Percentiles rank a stretch among this genome's conserved stretches.
phyloP scores from a whole-genome alignment of 2,113 vertebrate genomes.

The Tinamus guttatus region DNA sequence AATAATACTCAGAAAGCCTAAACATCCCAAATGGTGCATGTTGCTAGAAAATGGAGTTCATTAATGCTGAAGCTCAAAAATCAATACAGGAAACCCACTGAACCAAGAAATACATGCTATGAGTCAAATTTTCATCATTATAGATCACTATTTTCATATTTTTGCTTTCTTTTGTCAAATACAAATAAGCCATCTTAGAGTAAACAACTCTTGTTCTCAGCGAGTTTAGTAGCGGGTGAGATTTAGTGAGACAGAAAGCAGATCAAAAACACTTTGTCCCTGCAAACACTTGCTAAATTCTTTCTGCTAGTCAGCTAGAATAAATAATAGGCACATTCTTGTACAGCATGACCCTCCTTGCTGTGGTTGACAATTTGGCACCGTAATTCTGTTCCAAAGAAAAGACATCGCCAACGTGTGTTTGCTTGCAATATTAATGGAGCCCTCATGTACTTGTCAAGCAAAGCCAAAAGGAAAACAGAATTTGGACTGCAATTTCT shows the following conservation, averaged over 20 bases:
- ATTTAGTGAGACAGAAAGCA: neutral
- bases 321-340: neutral
- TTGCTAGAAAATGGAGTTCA: slow-evolving; percentile 50
- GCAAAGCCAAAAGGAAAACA: neutral
- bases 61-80: slow-evolving; percentile 59
- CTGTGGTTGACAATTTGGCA: neutral
- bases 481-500: neutral
- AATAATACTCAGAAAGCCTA: slow-evolving; percentile 49
- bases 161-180: slow-evolving; percentile 2
- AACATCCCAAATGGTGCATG: slow-evolving; percentile 21
- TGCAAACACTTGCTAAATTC: neutral
- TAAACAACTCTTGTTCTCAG: neutral
- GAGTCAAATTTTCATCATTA: slow-evolving; percentile 34
- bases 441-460: rapidly evolving
- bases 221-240: neutral
- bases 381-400: neutral
- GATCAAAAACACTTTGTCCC: neutral
- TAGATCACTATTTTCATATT: neutral
- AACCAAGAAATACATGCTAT: slow-evolving; percentile 23
- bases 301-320: neutral
- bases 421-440: neutral
- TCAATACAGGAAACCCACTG: slow-evolving; percentile 51
- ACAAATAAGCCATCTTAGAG: neutral
- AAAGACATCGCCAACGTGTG: neutral
- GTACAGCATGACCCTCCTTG: neutral